phyloP scores from a whole-genome alignment of 2,888 invertebrate genomes.

The Apodemia zela region DNA sequence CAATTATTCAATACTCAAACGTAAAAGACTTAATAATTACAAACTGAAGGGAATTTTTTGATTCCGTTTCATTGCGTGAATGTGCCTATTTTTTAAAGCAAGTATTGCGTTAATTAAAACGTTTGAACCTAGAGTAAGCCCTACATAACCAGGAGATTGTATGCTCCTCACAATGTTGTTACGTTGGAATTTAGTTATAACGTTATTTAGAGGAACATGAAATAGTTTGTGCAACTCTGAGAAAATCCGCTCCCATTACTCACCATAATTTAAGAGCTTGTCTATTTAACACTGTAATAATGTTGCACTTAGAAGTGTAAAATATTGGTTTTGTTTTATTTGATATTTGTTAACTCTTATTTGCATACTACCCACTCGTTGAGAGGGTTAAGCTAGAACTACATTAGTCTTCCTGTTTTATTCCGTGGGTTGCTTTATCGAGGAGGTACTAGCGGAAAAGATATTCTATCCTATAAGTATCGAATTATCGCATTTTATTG shows the following conservation, averaged over 20 bases:
- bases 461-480: neutral
- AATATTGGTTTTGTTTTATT: constrained; percentile 11
- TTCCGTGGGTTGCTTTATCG: neutral
- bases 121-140: neutral
- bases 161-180: constrained; percentile 1
- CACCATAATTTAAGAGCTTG: constrained; percentile 16
- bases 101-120: neutral
- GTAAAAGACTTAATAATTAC: no score
- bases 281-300: constrained; percentile 12
- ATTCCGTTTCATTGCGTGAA: no score
- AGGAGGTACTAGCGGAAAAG: neutral
- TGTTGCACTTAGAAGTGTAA: constrained; percentile 15
- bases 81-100: neutral
- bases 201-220: constrained; percentile 5
- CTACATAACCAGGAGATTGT: neutral
- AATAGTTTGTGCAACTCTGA: constrained; percentile 11
- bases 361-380: constrained; percentile 4
- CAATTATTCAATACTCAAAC: no score
- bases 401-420: neutral
- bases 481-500: neutral
- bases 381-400: neutral
- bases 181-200: constrained; percentile 10
- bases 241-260: constrained; percentile 15
- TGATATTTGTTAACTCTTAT: constrained; percentile 14
- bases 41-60: no score